Evolutionary conservation across 2,888 invertebrate genomes (phyloP), one percentile per base, ranked within the genome.

Genomic region (Dorcus hopei): DNA sequence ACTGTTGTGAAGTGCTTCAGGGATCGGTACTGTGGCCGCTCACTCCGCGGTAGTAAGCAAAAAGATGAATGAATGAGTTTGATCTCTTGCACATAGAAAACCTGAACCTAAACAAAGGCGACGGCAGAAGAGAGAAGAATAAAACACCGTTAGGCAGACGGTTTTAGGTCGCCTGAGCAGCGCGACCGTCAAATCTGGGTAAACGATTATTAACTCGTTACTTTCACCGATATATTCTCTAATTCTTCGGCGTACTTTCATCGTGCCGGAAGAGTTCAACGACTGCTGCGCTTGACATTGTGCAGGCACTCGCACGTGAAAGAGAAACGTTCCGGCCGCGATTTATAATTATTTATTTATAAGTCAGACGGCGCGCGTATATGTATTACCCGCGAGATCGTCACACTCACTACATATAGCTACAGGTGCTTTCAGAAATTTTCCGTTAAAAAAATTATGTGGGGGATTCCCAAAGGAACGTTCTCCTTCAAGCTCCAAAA

Each of bases 241-340:
- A 39, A 57, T 57, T 52, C 52, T 57, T 48, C 33, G 38, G 1
- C 48, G 39, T 45, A 57, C 57, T 57, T 57, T 52, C 51, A 52
- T 52, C 52, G 49, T 54, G 45, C 54, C 58, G 54, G 58, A 47
- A 56, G 60, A 65, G 66, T 68, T 66, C 68, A 68, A 64, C 61
- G 65, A 53, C 61, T 59, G 62, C 62, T 61, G 64, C 61, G 66
- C 66, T 68, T 66, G 68, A 68, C 68, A 68, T 68, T 68, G 68
- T 61, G 61, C 52, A 59, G 57, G 59, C 66, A 61, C 57, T 60
- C 61, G 59, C 42, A 55, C 58, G 66, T 63, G 66, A 68, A 65
- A 65, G 63, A 66, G 64, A 65, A 65, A 66, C 56, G 63, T 57
- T 40, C 47, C 42, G 16, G 49, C 54, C 38, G 26, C 9, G 9